Conservation (phyloP, 2,888 invertebrate species). For the Trichogramma evanescens region DNA sequence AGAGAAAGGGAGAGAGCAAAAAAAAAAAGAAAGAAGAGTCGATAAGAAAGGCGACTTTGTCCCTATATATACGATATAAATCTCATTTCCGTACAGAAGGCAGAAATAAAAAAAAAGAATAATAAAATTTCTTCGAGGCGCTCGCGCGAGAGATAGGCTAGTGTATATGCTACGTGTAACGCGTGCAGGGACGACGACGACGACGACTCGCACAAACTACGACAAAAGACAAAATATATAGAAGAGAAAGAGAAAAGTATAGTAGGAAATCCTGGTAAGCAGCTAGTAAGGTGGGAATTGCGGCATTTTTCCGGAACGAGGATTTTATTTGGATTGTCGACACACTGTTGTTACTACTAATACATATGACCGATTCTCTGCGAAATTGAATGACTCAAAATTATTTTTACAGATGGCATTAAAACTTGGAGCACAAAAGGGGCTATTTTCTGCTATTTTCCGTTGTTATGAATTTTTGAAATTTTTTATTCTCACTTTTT, state of each 20-base stretch:
- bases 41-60: conserved; percentile 4
- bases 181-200: too few relatives aligned
- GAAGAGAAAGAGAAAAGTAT: background rate
- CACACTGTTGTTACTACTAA: background rate
- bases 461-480: too few relatives aligned
- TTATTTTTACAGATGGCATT: too few relatives aligned
- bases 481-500: too few relatives aligned
- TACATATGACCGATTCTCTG: too few relatives aligned
- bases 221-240: background rate
- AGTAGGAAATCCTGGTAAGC: conserved; percentile 8
- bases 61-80: conserved; percentile 1
- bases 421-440: background rate
- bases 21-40: background rate
- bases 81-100: background rate
- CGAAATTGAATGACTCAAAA: too few relatives aligned
- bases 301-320: conserved; percentile 5
- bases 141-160: conserved; percentile 19
- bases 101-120: too few relatives aligned
- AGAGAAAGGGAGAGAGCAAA: too few relatives aligned
- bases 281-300: conserved; percentile 4
- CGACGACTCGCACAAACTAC: background rate
- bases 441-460: too few relatives aligned
- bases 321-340: conserved; percentile 13
- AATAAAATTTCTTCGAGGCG: conserved; percentile 3
- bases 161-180: too few relatives aligned